Evolutionary conservation across 2,888 invertebrate species (phyloP).

Genomic region (Oscheius sp.): DNA sequence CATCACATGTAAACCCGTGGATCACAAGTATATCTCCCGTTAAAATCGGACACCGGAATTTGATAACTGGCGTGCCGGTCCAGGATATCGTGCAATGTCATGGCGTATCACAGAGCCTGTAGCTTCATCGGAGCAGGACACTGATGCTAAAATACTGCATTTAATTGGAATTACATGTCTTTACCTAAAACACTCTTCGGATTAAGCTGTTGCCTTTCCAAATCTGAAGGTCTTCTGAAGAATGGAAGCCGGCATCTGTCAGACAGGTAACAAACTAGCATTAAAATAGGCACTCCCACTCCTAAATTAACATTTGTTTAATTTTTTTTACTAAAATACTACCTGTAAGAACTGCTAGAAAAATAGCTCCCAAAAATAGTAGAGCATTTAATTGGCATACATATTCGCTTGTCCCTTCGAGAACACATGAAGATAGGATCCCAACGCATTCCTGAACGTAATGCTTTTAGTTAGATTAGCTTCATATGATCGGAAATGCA

Average conservation of each 20-base stretch:
- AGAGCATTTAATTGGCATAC: slow-evolving; percentile 21
- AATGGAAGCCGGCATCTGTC: slow-evolving; percentile 6
- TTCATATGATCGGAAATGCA: slow-evolving; percentile 4
- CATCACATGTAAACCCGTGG: slow-evolving; percentile 28
- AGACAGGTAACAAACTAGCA: slow-evolving; percentile 17
- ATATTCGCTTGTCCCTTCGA: background rate
- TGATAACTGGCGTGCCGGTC: background rate
- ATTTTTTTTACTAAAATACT: background rate
- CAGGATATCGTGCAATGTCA: slow-evolving; percentile 7
- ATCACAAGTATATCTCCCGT: slow-evolving; percentile 3
- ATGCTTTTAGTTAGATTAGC: background rate
- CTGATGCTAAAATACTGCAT: background rate
- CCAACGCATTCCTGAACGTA: slow-evolving; percentile 22
- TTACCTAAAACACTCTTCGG: slow-evolving; percentile 24
- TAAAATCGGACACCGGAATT: slow-evolving; percentile 10
- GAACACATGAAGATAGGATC: slow-evolving; percentile 18
- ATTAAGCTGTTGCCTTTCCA: slow-evolving; percentile 28
- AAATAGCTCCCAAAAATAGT: slow-evolving; percentile 21
- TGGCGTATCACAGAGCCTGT: slow-evolving; percentile 22
- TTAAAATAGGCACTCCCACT: background rate
- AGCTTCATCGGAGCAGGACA: slow-evolving; percentile 29
- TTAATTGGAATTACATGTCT: background rate
- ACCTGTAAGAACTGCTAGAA: slow-evolving; percentile 24
- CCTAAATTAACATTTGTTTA: slow-evolving; percentile 19
- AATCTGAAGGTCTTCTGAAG: background rate